These are phyloP conservation scores for Paraplagusia blochii DNA, from an alignment of 2,113 vertebrate genomes.

Conservation along the genomic window DNA sequence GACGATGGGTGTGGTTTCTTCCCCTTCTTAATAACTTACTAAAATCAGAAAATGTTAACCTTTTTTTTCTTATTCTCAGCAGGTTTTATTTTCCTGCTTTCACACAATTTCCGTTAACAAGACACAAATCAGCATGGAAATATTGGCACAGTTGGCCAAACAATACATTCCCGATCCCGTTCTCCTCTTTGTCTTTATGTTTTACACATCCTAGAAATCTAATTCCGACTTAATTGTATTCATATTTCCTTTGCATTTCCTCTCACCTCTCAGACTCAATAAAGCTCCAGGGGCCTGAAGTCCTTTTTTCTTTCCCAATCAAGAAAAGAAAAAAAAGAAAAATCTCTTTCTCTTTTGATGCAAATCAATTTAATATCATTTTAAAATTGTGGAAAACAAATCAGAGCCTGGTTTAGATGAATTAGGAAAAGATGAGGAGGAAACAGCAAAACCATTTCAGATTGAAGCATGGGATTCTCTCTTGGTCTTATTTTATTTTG, in stretches of 20 bases:
- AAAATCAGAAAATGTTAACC: conserved; percentile 55
- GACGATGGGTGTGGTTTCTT: too few relatives aligned
- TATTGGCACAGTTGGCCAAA: too few relatives aligned
- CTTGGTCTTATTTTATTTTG: conserved; percentile 44
- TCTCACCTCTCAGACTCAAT: conserved; percentile 55
- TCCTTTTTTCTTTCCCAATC: conserved; percentile 52
- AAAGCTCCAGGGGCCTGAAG: conserved; percentile 48
- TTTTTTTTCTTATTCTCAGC: conserved; percentile 21
- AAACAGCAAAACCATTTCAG: conserved; percentile 50
- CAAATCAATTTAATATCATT: conserved; percentile 74
- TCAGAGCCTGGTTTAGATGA: conserved; percentile 32
- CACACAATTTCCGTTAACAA: too few relatives aligned
- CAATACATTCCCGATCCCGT: too few relatives aligned
- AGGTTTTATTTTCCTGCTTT: conserved; percentile 52
- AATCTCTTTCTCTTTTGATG: conserved; percentile 72
- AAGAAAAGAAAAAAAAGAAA: conserved; percentile 53
- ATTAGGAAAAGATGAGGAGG: conserved; percentile 65
- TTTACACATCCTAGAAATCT: conserved; percentile 68
- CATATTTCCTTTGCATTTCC: conserved; percentile 73
- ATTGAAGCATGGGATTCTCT: conserved; percentile 51
- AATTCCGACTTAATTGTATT: conserved; percentile 76
- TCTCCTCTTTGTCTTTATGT: conserved; percentile 58
- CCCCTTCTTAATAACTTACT: conserved; percentile 76
- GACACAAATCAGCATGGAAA: too few relatives aligned
- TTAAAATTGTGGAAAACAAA: conserved; percentile 51